Conservation (phyloP, 1,140 invertebrate species). For the Spodoptera litura region DNA sequence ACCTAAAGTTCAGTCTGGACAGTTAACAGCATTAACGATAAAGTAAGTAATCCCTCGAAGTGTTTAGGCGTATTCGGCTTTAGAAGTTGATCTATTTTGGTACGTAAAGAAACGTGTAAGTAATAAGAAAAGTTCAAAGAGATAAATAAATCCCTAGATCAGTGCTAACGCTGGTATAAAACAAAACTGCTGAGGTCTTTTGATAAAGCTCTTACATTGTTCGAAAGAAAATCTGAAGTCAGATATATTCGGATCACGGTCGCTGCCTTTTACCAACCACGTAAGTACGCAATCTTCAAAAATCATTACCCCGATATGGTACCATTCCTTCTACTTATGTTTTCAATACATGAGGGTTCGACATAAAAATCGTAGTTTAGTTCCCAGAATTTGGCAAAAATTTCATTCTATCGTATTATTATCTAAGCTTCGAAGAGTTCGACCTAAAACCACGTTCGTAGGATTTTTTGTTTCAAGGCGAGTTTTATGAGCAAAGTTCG, state of each 20-base stretch:
- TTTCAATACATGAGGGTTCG: slow-evolving; percentile 38
- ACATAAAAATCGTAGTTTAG: slow-evolving; percentile 32
- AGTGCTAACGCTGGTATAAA: background rate
- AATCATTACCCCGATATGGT: slow-evolving; percentile 38
- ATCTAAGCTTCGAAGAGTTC: slow-evolving; percentile 23
- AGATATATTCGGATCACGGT: slow-evolving; percentile 39
- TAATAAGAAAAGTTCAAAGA: slow-evolving; percentile 1
- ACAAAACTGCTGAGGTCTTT: slow-evolving; percentile 7
- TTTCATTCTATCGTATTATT: slow-evolving; percentile 32
- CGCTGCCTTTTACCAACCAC: slow-evolving; percentile 4
- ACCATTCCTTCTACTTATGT: slow-evolving; percentile 36
- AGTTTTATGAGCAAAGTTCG: slow-evolving; percentile 40
- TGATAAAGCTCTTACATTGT: slow-evolving; percentile 33
- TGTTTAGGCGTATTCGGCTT: too few relatives aligned
- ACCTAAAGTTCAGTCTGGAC: too few relatives aligned
- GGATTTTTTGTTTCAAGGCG: slow-evolving; percentile 29
- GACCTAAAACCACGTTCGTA: slow-evolving; percentile 18
- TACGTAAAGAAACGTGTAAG: background rate
- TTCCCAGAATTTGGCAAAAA: slow-evolving; percentile 32
- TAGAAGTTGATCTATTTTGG: too few relatives aligned
- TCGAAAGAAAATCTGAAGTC: slow-evolving; percentile 16
- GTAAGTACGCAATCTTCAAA: slow-evolving; percentile 33
- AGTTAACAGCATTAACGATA: too few relatives aligned
- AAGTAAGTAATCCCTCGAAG: too few relatives aligned
- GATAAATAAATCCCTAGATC: slow-evolving; percentile 2